These are phyloP conservation scores for Oceanodroma tethys DNA, from an alignment of 2,113 vertebrate species.

Conservation along the genomic window DNA sequence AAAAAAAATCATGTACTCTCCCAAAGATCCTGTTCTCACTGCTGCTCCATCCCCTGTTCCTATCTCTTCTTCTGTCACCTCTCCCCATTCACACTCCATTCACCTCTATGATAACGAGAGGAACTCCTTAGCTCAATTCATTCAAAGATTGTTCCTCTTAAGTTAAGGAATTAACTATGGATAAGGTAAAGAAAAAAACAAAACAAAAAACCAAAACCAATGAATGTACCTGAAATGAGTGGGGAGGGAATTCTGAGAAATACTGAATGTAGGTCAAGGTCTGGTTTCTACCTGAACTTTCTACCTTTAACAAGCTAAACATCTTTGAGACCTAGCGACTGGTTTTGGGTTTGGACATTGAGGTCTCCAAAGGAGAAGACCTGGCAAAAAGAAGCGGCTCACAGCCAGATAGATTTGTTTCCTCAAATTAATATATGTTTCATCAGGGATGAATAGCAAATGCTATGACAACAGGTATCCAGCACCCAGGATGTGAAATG, in stretches of 20 bases:
- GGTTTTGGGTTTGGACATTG: not conserved
- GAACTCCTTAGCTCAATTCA: not conserved
- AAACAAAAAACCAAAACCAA: not conserved
- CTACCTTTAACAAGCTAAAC: not conserved
- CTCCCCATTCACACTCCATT: not conserved
- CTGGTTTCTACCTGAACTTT: not conserved
- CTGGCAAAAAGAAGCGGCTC: not conserved
- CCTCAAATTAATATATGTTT: not conserved
- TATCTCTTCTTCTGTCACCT: not conserved
- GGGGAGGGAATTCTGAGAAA: not conserved
- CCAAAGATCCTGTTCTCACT: not conserved
- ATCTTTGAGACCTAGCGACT: not conserved
- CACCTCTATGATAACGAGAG: not conserved
- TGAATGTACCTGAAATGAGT: not conserved
- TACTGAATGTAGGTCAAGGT: not conserved
- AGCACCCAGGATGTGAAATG: not conserved
- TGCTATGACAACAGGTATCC: not conserved
- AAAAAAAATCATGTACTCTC: not conserved
- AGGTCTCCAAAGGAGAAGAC: not conserved
- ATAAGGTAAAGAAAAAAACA: not conserved
- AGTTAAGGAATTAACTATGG: not conserved
- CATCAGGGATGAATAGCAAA: not conserved
- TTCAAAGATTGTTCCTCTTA: not conserved
- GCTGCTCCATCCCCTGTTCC: not conserved
- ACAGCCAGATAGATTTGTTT: not conserved